phyloP scores from a whole-genome alignment of 2,797 vertebrate genomes.

The Catharus ustulatus region DNA sequence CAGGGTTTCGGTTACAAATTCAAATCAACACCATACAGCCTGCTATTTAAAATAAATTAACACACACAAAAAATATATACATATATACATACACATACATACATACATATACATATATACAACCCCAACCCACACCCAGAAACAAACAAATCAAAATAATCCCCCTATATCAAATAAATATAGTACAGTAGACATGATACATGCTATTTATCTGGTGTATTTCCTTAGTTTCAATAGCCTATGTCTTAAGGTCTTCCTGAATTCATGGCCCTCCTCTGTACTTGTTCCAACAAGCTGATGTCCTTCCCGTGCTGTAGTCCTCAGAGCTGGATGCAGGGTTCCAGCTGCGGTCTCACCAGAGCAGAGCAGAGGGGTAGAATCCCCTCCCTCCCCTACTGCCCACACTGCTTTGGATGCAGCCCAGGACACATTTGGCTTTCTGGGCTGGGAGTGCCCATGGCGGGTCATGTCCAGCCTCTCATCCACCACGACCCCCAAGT shows the following conservation, averaged over 20 bases:
- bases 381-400: background rate
- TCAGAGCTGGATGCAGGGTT: background rate
- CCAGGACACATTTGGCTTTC: no score
- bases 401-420: background rate
- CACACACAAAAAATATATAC: no score
- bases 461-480: background rate
- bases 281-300: background rate
- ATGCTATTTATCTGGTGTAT: background rate
- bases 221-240: background rate
- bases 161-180: background rate
- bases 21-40: background rate
- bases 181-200: background rate
- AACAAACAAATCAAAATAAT: background rate
- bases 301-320: background rate
- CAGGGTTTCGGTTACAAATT: background rate
- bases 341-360: no score
- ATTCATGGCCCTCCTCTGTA: background rate
- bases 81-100: no score
- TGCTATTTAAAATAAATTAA: background rate
- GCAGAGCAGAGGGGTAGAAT: background rate
- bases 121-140: background rate
- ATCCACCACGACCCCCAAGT: background rate
- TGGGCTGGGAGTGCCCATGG: accelerated
- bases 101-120: no score
- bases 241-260: background rate